Conservation (phyloP, 2,888 invertebrate species). For the Aproaerema taeniolella region DNA sequence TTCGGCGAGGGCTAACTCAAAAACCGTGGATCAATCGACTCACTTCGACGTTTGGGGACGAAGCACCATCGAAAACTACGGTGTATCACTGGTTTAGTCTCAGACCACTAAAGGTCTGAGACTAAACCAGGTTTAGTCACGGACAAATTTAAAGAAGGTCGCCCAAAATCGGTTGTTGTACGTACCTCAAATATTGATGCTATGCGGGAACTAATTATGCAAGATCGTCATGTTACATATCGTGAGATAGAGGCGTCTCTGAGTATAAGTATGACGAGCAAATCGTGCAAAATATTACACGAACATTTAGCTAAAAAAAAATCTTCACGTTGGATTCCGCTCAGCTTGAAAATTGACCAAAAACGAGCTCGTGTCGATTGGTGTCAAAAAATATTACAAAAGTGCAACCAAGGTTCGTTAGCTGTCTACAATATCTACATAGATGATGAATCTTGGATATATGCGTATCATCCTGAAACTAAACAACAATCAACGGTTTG, state of each 20-base stretch:
- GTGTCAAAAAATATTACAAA: slow-evolving; percentile 20
- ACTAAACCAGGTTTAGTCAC: not conserved
- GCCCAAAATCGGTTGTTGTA: slow-evolving; percentile 17
- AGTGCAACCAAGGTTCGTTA: slow-evolving; percentile 15
- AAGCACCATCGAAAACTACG: not conserved
- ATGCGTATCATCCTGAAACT: slow-evolving; percentile 12
- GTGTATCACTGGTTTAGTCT: not conserved
- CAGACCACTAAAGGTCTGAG: too few relatives aligned
- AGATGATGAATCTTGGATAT: slow-evolving; percentile 25
- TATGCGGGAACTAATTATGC: slow-evolving; percentile 19
- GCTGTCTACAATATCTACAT: slow-evolving; percentile 18
- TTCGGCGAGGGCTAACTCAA: slow-evolving; percentile 2
- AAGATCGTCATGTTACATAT: slow-evolving; percentile 23
- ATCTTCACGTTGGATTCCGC: slow-evolving; percentile 20
- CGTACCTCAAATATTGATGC: slow-evolving; percentile 9
- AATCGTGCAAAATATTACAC: slow-evolving; percentile 5
- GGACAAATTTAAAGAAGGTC: slow-evolving; percentile 13
- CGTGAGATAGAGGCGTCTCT: slow-evolving; percentile 21
- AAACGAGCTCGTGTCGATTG: slow-evolving; percentile 28
- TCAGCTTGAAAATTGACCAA: slow-evolving; percentile 26
- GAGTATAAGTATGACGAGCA: slow-evolving; percentile 20
- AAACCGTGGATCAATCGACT: slow-evolving; percentile 3
- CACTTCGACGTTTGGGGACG: not conserved
- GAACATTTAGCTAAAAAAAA: slow-evolving; percentile 14
- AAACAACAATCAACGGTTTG: slow-evolving; percentile 7